A percentile compares a stretch with the other conserved stretches of the same genome.
Conservation (phyloP, 1,140 invertebrate genomes). For the Temnothorax longispinosus region DNA sequence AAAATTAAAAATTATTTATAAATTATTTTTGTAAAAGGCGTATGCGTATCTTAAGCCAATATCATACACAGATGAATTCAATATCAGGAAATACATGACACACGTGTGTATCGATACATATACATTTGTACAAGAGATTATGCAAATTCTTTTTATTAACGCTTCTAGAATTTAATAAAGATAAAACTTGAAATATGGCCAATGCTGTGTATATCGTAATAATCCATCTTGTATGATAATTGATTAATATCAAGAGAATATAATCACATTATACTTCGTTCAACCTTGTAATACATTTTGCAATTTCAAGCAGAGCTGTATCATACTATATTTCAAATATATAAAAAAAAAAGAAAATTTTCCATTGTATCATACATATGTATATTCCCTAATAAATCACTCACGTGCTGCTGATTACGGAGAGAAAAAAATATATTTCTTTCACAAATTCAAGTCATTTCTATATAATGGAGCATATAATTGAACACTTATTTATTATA, state of each 20-base stretch:
- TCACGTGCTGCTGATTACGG: neutral
- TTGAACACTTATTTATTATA: conserved; percentile 16
- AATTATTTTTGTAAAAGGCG: conserved; percentile 68
- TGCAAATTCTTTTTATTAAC: conserved; percentile 3
- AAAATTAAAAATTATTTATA: conserved; percentile 21
- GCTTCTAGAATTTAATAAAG: conserved; percentile 1
- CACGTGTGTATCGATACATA: neutral
- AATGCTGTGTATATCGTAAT: neutral
- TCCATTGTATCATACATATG: neutral
- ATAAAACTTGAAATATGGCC: conserved; percentile 12
- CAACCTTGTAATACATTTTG: conserved; percentile 2
- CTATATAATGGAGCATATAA: neutral
- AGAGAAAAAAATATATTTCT: neutral
- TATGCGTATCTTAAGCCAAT: conserved; percentile 48
- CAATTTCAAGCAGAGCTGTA: neutral
- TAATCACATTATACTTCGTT: neutral
- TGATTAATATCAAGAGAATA: neutral
- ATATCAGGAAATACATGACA: conserved; percentile 1
- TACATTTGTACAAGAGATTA: conserved; percentile 19
- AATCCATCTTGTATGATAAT: conserved; percentile 12
- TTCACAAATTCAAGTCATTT: neutral
- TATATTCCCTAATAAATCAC: conserved; percentile 34
- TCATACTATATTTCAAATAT: conserved; percentile 43
- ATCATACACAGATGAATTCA: conserved; percentile 50
- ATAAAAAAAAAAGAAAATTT: conserved; percentile 21